Conservation (phyloP, 1,140 invertebrate species). For the Drosophila sulfurigaster region DNA sequence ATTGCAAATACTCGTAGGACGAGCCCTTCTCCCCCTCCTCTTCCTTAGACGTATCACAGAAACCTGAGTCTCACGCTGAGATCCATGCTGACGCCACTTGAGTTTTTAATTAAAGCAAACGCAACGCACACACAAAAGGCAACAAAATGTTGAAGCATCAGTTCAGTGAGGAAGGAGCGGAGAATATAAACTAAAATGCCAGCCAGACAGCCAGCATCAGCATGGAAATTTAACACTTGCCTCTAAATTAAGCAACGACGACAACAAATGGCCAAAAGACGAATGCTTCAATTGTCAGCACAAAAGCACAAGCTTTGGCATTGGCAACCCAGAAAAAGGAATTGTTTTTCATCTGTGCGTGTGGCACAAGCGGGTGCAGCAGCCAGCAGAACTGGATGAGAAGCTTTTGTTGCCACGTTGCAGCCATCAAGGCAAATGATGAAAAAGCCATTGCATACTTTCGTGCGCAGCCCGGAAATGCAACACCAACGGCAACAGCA, state of each 20-base stretch:
- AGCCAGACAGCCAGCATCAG: conserved; percentile 59
- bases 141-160: conserved; percentile 69
- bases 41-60: background rate
- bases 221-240: conserved; percentile 82
- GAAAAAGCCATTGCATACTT: conserved; percentile 82
- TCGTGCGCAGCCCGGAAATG: conserved; percentile 76
- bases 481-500: conserved; percentile 41
- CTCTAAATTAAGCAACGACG: conserved; percentile 74
- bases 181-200: conserved; percentile 75
- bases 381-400: conserved; percentile 15
- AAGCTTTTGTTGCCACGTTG: conserved; percentile 79
- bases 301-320: conserved; percentile 29
- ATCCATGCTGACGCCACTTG: conserved; percentile 66
- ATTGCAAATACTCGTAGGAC: background rate
- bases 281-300: conserved; percentile 69
- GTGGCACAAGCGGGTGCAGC: background rate
- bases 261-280: conserved; percentile 62
- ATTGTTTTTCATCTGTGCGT: conserved; percentile 70
- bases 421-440: conserved; percentile 79
- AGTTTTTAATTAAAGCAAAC: conserved; percentile 79
- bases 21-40: background rate
- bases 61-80: background rate
- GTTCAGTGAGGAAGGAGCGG: background rate
- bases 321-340: conserved; percentile 46
- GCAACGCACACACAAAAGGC: conserved; percentile 67